Conservation (phyloP, 2,797 vertebrate genomes). For the Arnoldichthys spilopterus region DNA sequence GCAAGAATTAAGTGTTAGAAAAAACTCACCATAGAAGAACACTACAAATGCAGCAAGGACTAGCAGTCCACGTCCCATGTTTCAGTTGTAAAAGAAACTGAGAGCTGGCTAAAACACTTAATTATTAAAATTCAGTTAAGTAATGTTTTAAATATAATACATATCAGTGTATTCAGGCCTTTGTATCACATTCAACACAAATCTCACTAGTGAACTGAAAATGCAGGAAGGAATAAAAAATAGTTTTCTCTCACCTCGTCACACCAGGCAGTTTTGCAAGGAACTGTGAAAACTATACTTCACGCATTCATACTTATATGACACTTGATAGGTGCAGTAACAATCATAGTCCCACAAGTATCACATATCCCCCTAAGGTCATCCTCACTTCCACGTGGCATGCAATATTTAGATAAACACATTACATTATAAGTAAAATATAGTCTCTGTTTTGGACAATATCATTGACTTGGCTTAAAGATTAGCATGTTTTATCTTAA, state of each 20-base stretch:
- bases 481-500: not conserved
- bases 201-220: too few relatives aligned
- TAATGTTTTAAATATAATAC: not conserved
- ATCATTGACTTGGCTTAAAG: not conserved
- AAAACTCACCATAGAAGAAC: conserved; percentile 53
- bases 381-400: not conserved
- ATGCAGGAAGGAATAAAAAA: not conserved
- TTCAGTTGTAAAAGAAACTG: conserved; percentile 23
- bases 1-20: not conserved
- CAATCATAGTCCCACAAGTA: conserved; percentile 31
- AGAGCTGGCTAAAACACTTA: not conserved
- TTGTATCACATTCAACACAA: too few relatives aligned
- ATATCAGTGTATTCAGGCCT: not conserved
- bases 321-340: conserved; percentile 39
- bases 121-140: not conserved
- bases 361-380: conserved; percentile 33
- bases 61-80: conserved; percentile 44
- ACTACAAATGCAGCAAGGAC: conserved; percentile 44
- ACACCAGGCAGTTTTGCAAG: conserved; percentile 1
- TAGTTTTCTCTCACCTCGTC: conserved; percentile 36
- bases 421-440: not conserved
- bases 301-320: conserved; percentile 42
- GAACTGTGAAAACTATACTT: conserved; percentile 6
- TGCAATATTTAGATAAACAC: not conserved
- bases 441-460: not conserved